Base-by-base conservation (phyloP, 2,888 invertebrate species). In the Boloria selene region DNA sequence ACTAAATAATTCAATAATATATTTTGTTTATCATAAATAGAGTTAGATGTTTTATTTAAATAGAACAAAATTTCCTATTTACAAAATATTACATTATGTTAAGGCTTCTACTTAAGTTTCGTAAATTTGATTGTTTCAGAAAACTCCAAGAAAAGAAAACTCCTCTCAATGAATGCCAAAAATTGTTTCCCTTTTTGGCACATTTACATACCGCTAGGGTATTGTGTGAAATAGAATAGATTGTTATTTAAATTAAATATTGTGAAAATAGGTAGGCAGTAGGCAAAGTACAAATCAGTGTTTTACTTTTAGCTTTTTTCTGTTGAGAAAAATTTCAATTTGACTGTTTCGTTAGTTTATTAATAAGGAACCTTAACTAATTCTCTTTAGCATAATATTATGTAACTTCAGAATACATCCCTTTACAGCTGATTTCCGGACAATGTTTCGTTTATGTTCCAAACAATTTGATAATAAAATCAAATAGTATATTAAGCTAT, bases 61-160 rank as follows among this genome's bases (percentile, higher is more conserved):
- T 58, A 13, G 26, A 58, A 49, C 17, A 50, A 49, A 16, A 45
- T 14, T 18, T 13, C 4, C 7, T 13, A 44, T 52, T 61, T 51
- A 18, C 16, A 22, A 31, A 59, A 49, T 14, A 14, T 16, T 49
- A 16, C 17, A 59, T 22, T 4, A 26, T 13, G 13, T n/a, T 31
- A 31, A 1, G 31, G 6, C 31, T 17, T 62, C 13, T 42, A 45
- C 16, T 10, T 16, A 74, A 77, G 74, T 70, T 75, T 73, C 55
- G 13, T 31, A 45, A 65, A 77, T 75, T 74, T 75, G 69, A 79
- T 82, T 77, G 74, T 77, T 74, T 73, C 60, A 17, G 50, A 61
- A 45, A 70, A 69, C 66, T 63, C 70, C 68, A 64, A n/a, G n/a
- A n/a, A n/a, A n/a, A 17, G 50, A 61, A 45, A 70, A 69, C 66